Evolutionary conservation across 2,797 vertebrate genomes (phyloP), one percentile per base, ranked within the genome.

Genomic region (Momotus momota): DNA sequence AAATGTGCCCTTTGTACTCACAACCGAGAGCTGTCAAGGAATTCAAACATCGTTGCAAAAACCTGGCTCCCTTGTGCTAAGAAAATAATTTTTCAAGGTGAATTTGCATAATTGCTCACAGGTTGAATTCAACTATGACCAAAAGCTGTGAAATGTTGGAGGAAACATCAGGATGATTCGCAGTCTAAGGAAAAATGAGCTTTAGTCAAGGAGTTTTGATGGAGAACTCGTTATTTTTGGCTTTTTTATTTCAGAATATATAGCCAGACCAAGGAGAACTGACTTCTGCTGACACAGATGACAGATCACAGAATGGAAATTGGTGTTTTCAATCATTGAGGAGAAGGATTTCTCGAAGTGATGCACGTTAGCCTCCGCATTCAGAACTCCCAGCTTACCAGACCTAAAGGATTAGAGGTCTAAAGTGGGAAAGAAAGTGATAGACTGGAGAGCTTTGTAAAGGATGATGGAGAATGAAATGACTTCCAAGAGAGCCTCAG

Each of bases 281-380:
- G 77, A 77, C 54, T 95, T 85, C 64, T 86, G 88, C 78, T 95
- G 95, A 94, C 86, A 95, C 91, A 67, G 80, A 67, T 93, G 95
- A 96, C 86, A 93, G 88, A 87, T 87, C 86, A 93, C 67, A 71
- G 61, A 77, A 88, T 86, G 46, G 69, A 90, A 92, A 90, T 58
- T 81, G 81, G 64, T 88, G 54, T 88, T 95, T 94, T 88, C 95
- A 94, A 25, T 94, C 90, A 84, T 7, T 55, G 77, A 88, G 87
- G 90, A 81, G 79, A 67, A 91, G 83, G 71, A 92, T 90, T 93
- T 93, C 45, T 90, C 81, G 57, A 94, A 93, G 74, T 85, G 77
- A 90, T 52, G 90, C 64, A 77, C 4, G 1, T 90, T 86, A 88
- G 51, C 67, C 40, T 69, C 69, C 20, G 11, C 69, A 74, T 86